phyloP scores from a whole-genome alignment of 2,888 invertebrate species.

The Operophtera brumata region DNA sequence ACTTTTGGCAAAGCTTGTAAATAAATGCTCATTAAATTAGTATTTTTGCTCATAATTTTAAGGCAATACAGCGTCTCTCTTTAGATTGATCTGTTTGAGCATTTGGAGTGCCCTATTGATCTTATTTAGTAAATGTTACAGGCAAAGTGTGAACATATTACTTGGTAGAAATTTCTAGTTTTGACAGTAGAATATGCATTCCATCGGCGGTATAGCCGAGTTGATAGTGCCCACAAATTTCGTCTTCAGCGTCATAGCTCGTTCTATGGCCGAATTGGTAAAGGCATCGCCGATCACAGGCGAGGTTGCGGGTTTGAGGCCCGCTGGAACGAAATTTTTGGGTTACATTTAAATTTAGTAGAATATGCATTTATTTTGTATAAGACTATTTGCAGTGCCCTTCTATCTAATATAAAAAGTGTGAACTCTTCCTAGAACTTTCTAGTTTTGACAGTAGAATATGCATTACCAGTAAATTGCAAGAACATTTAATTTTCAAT shows the following conservation, averaged over 20 bases:
- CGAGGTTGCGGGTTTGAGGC: too few species aligned
- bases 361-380: too few species aligned
- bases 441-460: slow-evolving; percentile 3
- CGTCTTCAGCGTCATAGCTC: too few species aligned
- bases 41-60: background rate
- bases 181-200: slow-evolving; percentile 14
- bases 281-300: too few species aligned
- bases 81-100: background rate
- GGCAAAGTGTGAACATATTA: slow-evolving; percentile 3
- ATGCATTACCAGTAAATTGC: background rate
- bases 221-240: too few species aligned
- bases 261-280: too few species aligned
- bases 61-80: background rate
- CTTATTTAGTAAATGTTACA: slow-evolving; percentile 4
- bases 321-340: too few species aligned
- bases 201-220: too few species aligned
- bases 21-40: slow-evolving; percentile 1
- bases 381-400: too few species aligned
- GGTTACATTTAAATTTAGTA: too few species aligned
- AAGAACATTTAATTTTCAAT: slow-evolving; percentile 9
- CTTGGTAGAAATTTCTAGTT: slow-evolving; percentile 12
- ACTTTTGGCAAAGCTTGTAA: slow-evolving; percentile 9
- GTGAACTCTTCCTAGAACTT: slow-evolving; percentile 6
- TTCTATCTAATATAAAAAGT: too few species aligned
- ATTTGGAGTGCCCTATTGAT: background rate